Conservation (phyloP, 1,140 invertebrate genomes). For the Papilio aristodemus region DNA sequence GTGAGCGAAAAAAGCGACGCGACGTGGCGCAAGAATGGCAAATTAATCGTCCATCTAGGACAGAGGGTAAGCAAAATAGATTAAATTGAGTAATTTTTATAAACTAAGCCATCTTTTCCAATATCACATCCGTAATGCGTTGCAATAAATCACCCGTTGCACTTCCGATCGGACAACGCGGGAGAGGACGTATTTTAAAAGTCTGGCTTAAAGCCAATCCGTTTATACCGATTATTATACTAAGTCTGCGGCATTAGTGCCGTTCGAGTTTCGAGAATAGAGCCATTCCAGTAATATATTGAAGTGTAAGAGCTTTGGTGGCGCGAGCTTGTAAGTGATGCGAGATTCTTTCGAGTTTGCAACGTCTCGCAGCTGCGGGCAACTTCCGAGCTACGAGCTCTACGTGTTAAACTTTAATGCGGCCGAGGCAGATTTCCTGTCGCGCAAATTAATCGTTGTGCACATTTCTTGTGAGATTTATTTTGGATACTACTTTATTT, state of each 20-base stretch:
- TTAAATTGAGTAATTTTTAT: not conserved
- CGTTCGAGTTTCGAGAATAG: conserved; percentile 31
- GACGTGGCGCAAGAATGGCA: too few species aligned
- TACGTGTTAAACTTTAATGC: conserved; percentile 17
- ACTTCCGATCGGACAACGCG: conserved; percentile 10
- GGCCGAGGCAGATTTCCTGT: not conserved
- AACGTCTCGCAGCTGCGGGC: conserved; percentile 1
- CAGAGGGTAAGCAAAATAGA: too few species aligned
- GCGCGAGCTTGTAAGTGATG: conserved; percentile 14
- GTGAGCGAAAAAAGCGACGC: too few species aligned
- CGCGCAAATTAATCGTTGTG: conserved; percentile 5
- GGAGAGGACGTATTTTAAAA: conserved; percentile 30
- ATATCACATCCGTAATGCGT: conserved; percentile 23
- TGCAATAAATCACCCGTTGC: conserved; percentile 25
- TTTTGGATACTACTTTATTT: not conserved
- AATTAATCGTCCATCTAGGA: too few species aligned
- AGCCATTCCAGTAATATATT: conserved; percentile 29
- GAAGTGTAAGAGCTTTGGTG: conserved; percentile 24
- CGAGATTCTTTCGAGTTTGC: conserved; percentile 10
- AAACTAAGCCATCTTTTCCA: not conserved
- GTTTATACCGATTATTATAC: conserved; percentile 32
- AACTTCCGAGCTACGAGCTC: not conserved
- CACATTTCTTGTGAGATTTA: conserved; percentile 8
- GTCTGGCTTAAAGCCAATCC: conserved; percentile 28
- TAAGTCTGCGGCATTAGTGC: conserved; percentile 28